Evolutionary conservation across 2,888 invertebrate species (phyloP).

Genomic region (Leptopilina myrica): DNA sequence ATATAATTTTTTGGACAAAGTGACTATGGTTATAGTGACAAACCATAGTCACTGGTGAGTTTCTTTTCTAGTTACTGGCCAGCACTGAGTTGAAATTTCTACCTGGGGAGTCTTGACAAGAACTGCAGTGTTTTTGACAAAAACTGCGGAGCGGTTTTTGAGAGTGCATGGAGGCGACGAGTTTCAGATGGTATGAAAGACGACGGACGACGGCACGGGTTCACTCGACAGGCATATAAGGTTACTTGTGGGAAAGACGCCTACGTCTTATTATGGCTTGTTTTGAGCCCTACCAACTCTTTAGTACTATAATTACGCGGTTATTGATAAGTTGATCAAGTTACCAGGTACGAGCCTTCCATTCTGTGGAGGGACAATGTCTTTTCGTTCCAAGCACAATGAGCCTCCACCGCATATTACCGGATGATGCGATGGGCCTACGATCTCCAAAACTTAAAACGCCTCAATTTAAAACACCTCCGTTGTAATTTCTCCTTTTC

Average conservation of each 20-base stretch:
- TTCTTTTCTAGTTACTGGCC: too few relatives aligned
- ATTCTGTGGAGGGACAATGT: conserved; percentile 53
- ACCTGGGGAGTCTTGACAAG: conserved; percentile 44
- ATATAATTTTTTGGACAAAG: too few relatives aligned
- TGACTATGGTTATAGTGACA: too few relatives aligned
- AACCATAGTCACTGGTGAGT: too few relatives aligned
- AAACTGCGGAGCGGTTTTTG: too few relatives aligned
- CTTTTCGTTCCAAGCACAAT: conserved; percentile 49
- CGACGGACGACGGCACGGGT: conserved; percentile 66
- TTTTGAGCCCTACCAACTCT: conserved; percentile 76
- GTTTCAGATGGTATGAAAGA: too few relatives aligned
- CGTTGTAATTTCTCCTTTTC: background rate
- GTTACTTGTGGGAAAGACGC: conserved; percentile 77
- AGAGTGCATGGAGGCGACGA: too few relatives aligned
- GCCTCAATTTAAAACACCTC: conserved; percentile 29
- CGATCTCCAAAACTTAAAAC: conserved; percentile 29
- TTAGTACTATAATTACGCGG: conserved; percentile 76
- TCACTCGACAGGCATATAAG: conserved; percentile 73
- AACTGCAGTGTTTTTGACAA: too few relatives aligned
- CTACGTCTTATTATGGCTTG: conserved; percentile 76
- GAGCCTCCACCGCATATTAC: conserved; percentile 30
- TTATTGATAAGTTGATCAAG: conserved; percentile 77
- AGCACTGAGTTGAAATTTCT: too few relatives aligned
- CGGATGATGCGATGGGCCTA: conserved; percentile 39
- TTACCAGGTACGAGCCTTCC: conserved; percentile 65